phyloP scores from a whole-genome alignment of 2,797 vertebrate species.

The Artibeus jamaicensis region DNA sequence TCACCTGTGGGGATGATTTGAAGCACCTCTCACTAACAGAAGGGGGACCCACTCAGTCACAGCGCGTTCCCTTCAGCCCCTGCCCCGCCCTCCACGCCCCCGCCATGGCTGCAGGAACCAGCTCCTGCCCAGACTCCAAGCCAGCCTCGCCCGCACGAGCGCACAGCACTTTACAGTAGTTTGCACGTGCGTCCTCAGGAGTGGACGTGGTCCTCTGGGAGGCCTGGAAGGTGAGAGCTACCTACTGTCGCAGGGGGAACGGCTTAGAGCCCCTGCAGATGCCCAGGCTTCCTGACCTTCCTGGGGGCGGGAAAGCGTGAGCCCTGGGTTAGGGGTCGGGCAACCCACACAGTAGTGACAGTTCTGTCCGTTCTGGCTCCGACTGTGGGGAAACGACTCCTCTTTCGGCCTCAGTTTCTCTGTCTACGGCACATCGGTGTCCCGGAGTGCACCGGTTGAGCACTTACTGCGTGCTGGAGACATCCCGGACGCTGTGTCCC shows the following conservation, averaged over 20 bases:
- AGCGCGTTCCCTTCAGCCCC: neutral
- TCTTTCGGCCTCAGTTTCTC: neutral
- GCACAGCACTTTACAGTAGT: rapidly evolving
- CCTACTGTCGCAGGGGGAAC: neutral
- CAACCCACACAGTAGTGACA: neutral
- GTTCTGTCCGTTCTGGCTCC: neutral
- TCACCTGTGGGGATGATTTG: neutral
- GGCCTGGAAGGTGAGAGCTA: neutral
- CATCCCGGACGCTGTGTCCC: no score
- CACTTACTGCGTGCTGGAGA: neutral
- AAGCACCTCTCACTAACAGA: neutral
- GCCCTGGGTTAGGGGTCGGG: neutral
- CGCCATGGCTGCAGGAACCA: neutral
- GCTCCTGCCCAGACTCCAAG: neutral
- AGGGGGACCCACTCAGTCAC: neutral
- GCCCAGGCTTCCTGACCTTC: neutral
- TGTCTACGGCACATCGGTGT: neutral
- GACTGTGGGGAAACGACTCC: neutral
- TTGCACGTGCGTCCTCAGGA: neutral
- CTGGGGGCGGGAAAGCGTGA: neutral
- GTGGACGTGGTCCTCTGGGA: neutral
- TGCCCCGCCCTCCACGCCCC: rapidly evolving
- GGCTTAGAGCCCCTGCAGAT: rapidly evolving
- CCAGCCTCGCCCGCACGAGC: neutral
- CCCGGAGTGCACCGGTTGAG: rapidly evolving